phyloP scores from a whole-genome alignment of 2,113 vertebrate genomes.

The Chloropsis cyanopogon region DNA sequence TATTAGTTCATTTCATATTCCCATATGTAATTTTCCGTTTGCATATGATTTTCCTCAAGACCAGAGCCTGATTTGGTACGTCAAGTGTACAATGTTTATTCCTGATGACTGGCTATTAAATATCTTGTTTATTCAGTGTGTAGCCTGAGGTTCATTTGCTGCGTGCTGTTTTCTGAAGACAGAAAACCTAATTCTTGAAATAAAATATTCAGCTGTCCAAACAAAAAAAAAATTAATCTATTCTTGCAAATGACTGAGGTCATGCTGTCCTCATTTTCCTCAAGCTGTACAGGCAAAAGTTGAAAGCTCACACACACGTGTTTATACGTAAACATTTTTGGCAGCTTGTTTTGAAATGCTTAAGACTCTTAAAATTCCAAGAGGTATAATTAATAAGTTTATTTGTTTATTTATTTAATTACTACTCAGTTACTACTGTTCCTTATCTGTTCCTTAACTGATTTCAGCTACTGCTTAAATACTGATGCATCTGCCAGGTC shows the following conservation, averaged over 20 bases:
- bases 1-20: background rate
- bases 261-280: background rate
- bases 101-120: conserved; percentile 35
- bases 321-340: background rate
- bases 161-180: background rate
- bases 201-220: background rate
- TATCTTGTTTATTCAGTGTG: conserved; percentile 19
- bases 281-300: background rate
- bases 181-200: background rate
- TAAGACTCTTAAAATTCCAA: background rate
- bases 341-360: background rate
- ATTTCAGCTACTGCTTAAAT: background rate
- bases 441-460: background rate
- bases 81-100: background rate
- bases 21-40: background rate
- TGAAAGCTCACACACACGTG: accelerated
- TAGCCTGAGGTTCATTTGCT: conserved; percentile 25
- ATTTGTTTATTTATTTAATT: background rate
- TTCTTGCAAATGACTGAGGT: background rate
- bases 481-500: background rate
- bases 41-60: background rate
- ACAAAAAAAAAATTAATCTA: background rate
- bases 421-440: background rate
- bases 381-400: background rate
- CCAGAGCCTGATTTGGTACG: background rate